Evolutionary conservation across 2,113 vertebrate species (phyloP), one percentile per base, ranked within the genome.

Genomic region (Cettia cetti): DNA sequence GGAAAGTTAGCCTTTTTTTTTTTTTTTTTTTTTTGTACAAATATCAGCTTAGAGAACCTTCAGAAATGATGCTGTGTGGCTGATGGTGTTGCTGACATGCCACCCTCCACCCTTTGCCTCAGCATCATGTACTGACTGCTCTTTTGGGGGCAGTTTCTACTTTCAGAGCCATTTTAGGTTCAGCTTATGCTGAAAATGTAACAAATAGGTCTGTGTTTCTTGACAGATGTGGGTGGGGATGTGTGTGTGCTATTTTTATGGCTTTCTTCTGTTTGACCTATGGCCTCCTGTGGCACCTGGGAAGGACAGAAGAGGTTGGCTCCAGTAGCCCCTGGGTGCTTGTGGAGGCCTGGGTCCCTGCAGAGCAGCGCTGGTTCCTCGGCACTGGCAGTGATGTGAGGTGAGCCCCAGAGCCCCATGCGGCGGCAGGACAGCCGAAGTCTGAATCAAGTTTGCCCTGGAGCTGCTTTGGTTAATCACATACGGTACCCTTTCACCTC

Each of bases 161-260:
- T 52, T 71, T n/a, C 42, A 33, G 53, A 42, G 42, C 31, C 4
- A 3, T 52, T 80, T 72, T 49, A 28, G 30, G 37, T 42, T 71
- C 13, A 11, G 11, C 27, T 66, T 57, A 30, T 49, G 74, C 30
- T 63, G 27, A 4, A 66, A 47, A 15, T 7, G 37, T 56, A 68
- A 52, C 40, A 50, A 65, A 80, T 2, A 15, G 26, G n/a, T 45
- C 52, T 2, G 1, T 37, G 23, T 11, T 47, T 57, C 23, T 33
- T n/a, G 21, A 21, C 47, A 42, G 45, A 10, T 13, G 35, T 15
- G 18, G 10, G 5, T 61, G 30, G 68, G 22, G 27, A 18, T 30
- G 28, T 13, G 17, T 8, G 16, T 2, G 14, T 0, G 1, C 28
- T 61, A 11, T 27, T 80, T 52, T 5, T n/a, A 15, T 2, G 16